phyloP scores from a whole-genome alignment of 2,888 invertebrate genomes.

The Amorpha juglandis region DNA sequence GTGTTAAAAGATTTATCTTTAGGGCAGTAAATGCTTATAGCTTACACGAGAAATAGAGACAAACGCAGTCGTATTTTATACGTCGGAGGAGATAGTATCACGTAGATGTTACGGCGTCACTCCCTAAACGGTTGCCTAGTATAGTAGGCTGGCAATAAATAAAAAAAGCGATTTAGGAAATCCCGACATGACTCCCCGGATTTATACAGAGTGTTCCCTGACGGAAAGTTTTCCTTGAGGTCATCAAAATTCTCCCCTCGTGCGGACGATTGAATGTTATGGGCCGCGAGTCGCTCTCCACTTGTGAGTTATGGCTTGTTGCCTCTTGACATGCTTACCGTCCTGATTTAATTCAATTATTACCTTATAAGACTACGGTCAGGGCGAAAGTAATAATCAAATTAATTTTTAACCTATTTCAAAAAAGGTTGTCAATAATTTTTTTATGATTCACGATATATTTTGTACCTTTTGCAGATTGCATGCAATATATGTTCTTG shows the following conservation, averaged over 20 bases:
- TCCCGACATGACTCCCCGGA: constrained; percentile 79
- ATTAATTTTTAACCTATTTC: too few relatives aligned
- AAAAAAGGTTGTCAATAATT: too few relatives aligned
- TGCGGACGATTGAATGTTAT: constrained; percentile 82
- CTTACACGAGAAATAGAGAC: constrained; percentile 45
- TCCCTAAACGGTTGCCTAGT: constrained; percentile 70
- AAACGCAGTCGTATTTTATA: constrained; percentile 50
- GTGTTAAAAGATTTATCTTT: constrained; percentile 19
- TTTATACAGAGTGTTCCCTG: constrained; percentile 78
- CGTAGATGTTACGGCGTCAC: constrained; percentile 66
- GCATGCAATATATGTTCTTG: too few relatives aligned
- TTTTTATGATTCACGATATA: too few relatives aligned
- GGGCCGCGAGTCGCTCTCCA: constrained; percentile 76
- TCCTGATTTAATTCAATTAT: constrained; percentile 74
- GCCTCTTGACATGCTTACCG: constrained; percentile 68
- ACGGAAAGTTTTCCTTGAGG: constrained; percentile 78
- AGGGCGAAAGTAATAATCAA: not conserved
- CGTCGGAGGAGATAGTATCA: constrained; percentile 57
- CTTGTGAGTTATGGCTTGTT: constrained; percentile 75
- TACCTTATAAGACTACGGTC: constrained; percentile 34
- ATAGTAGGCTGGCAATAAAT: constrained; percentile 75
- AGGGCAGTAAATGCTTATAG: constrained; percentile 24
- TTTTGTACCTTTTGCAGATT: too few relatives aligned
- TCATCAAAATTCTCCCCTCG: constrained; percentile 81
- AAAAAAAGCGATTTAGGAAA: constrained; percentile 81